phyloP scores from a whole-genome alignment of 2,888 invertebrate genomes.

The Palloptera scutellata region DNA sequence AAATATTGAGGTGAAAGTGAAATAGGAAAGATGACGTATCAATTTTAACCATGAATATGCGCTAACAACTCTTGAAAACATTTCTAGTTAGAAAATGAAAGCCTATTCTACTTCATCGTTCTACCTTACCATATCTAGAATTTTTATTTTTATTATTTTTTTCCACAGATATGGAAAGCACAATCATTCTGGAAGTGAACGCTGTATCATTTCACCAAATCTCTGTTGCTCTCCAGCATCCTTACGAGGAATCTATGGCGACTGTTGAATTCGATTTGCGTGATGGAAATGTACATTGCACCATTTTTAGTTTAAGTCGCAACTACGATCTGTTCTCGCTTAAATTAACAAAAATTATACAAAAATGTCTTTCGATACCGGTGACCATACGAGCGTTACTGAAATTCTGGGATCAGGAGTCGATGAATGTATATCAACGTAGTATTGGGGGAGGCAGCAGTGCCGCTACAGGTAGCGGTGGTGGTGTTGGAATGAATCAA shows the following conservation, averaged over 20 bases:
- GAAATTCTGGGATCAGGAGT: slow-evolving; percentile 84
- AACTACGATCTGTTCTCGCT: slow-evolving; percentile 63
- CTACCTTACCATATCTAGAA: neutral
- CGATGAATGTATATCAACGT: slow-evolving; percentile 66
- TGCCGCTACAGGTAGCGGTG: slow-evolving; percentile 17
- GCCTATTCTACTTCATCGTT: slow-evolving; percentile 36
- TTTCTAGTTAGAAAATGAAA: no score
- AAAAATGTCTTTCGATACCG: slow-evolving; percentile 91
- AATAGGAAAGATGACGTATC: neutral
- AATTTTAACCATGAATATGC: no score
- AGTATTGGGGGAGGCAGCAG: slow-evolving; percentile 39
- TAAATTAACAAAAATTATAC: slow-evolving; percentile 73
- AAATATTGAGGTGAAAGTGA: slow-evolving; percentile 3
- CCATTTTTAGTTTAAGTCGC: slow-evolving; percentile 73
- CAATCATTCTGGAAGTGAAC: slow-evolving; percentile 90
- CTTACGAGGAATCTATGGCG: slow-evolving; percentile 89
- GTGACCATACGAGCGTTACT: slow-evolving; percentile 87
- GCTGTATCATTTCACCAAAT: slow-evolving; percentile 90
- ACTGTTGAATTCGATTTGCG: slow-evolving; percentile 88
- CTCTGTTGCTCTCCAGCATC: slow-evolving; percentile 90
- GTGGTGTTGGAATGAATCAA: slow-evolving; percentile 10
- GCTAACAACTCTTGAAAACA: no score
- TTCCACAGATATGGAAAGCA: slow-evolving; percentile 61
- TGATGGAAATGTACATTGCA: slow-evolving; percentile 81
- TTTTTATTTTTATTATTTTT: slow-evolving; percentile 8